These are phyloP conservation scores for Orchesella cincta DNA, from an alignment of 1,140 invertebrate genomes.

Conservation along the genomic window DNA sequence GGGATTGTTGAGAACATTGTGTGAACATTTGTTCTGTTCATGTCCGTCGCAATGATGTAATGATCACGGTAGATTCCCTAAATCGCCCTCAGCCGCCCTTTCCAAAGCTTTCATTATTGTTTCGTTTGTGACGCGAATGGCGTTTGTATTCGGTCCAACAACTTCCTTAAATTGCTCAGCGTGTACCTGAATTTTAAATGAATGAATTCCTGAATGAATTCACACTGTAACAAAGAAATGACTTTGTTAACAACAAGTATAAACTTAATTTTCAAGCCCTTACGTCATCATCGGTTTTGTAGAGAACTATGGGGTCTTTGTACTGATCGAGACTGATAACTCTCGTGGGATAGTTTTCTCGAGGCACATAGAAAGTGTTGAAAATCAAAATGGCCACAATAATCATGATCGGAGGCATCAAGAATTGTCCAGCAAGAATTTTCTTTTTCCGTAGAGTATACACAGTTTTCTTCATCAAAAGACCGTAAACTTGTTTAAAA, in stretches of 20 bases:
- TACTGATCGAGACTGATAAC: background rate
- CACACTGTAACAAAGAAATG: background rate
- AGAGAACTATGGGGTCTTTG: conserved; percentile 3
- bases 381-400: background rate
- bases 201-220: background rate
- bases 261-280: no score
- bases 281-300: conserved; percentile 1
- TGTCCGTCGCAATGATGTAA: conserved; percentile 46
- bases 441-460: conserved; percentile 53
- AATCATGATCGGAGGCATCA: conserved; percentile 1
- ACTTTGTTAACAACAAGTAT: no score
- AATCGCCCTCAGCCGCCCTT: background rate
- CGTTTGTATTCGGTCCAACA: background rate
- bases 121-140: background rate
- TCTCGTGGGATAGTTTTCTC: conserved; percentile 12
- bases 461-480: conserved; percentile 62
- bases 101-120: background rate
- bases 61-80: conserved; percentile 35
- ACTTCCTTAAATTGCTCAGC: background rate
- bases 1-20: conserved; percentile 61
- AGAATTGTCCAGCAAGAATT: conserved; percentile 46
- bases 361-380: background rate
- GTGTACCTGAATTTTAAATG: background rate
- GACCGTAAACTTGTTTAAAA: conserved; percentile 64
- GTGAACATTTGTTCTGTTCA: background rate